Evolutionary conservation across 2,888 invertebrate genomes (phyloP), one percentile per base, ranked within the genome.

Genomic region (Tetragonisca angustula): DNA sequence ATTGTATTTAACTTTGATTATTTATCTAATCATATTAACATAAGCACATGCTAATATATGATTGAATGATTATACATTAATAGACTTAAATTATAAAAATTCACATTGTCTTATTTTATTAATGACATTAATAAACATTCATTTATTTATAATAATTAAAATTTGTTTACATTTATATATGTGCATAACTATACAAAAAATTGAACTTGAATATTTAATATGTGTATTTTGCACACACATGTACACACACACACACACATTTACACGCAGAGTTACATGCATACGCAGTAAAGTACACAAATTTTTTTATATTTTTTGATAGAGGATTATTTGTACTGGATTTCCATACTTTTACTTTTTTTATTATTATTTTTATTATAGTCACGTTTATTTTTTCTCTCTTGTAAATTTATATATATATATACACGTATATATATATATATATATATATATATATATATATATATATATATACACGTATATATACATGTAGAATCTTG

Each of bases 261-360:
- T 27, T 17, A 75, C 43, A n/a, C 21, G n/a, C n/a, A 43, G 19
- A 52, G 68, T 27, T 17, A 62, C 54, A 78, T 36, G 43, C 13
- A 4, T 56, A 52, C n/a, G 79, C 81, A 59, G n/a, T 78, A n/a
- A 4, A 4, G 4, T 17, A 2, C 27, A 54, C 24, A 32, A 17
- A 59, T 62, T 72, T 68, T 52, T 76, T 27, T 49, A 68, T 82
- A 76, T 70, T 67, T 70, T 75, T 83, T 68, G 36, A 72, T 11
- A 68, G 59, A 62, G 64, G 68, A 72, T 75, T 56, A 68, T 83
- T 78, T 71, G 75, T 84, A 83, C 75, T 83, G 79, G 79, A 84
- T 84, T 76, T 84, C 75, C 24, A 4, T 77, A 24, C 68, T 72
- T 78, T n/a, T 50, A 15, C 68, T 69, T 54, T 68, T 76, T 9